Conservation (phyloP, 2,888 invertebrate species). For the Caenorhabditis angaria region DNA sequence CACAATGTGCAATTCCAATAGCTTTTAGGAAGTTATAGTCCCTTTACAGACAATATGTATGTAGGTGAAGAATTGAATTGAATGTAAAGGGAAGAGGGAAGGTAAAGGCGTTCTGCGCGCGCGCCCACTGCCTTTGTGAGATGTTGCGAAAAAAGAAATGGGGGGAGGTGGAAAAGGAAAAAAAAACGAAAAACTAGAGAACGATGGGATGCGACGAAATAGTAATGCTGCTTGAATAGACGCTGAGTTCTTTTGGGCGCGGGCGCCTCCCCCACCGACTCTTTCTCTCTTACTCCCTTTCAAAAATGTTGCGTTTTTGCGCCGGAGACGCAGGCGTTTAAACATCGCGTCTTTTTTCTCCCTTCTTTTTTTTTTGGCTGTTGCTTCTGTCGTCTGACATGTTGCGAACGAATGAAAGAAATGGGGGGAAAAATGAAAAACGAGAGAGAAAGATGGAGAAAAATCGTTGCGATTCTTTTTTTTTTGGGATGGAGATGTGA, state of each 20-base stretch:
- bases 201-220: too few relatives aligned
- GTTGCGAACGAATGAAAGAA: neutral
- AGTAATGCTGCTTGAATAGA: neutral
- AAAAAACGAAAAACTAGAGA: too few relatives aligned
- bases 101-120: neutral
- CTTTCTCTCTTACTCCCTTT: too few relatives aligned
- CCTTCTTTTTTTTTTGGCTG: neutral
- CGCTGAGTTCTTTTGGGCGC: neutral
- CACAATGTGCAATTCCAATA: neutral
- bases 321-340: neutral
- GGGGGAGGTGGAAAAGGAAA: neutral
- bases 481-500: neutral
- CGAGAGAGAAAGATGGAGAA: neutral
- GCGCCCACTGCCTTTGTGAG: constrained; percentile 4
- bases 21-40: too few relatives aligned
- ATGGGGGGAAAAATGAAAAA: too few relatives aligned
- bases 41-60: too few relatives aligned
- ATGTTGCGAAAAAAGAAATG: neutral
- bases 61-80: too few relatives aligned
- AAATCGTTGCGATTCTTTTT: constrained; percentile 1
- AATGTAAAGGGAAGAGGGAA: neutral
- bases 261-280: too few relatives aligned
- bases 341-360: neutral
- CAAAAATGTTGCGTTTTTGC: too few relatives aligned
- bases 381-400: constrained; percentile 1